Evolutionary conservation across 2,797 vertebrate species (phyloP).

Genomic region (Sebastes hubbsi): DNA sequence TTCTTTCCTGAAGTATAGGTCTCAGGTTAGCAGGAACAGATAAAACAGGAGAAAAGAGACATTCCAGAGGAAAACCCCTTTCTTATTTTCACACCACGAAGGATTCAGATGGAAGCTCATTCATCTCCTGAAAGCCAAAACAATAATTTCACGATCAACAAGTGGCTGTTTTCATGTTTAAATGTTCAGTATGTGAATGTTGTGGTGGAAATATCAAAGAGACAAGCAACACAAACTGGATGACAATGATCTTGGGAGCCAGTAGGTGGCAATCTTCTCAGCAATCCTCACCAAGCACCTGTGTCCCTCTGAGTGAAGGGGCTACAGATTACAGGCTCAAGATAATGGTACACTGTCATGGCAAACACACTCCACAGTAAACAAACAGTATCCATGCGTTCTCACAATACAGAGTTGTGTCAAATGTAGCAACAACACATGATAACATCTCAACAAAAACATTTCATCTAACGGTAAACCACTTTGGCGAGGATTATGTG

Average conservation of each 20-base stretch:
- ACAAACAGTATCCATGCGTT: background rate
- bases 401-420: background rate
- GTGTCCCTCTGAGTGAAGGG: conserved; percentile 6
- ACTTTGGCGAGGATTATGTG: background rate
- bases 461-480: conserved; percentile 1
- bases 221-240: background rate
- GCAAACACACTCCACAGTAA: background rate
- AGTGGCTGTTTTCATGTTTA: background rate
- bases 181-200: background rate
- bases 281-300: conserved; percentile 30
- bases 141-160: background rate
- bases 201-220: background rate
- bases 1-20: conserved; percentile 53
- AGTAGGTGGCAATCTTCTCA: conserved; percentile 68
- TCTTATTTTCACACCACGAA: conserved; percentile 15
- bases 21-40: conserved; percentile 43
- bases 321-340: background rate
- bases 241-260: conserved; percentile 36
- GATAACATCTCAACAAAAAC: background rate
- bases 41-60: conserved; percentile 39
- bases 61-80: conserved; percentile 3
- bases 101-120: background rate
- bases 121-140: conserved; percentile 20
- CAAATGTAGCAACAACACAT: background rate
- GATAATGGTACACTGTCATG: background rate